Conservation (phyloP, 2,113 vertebrate species). For the Chroicocephalus ridibundus region DNA sequence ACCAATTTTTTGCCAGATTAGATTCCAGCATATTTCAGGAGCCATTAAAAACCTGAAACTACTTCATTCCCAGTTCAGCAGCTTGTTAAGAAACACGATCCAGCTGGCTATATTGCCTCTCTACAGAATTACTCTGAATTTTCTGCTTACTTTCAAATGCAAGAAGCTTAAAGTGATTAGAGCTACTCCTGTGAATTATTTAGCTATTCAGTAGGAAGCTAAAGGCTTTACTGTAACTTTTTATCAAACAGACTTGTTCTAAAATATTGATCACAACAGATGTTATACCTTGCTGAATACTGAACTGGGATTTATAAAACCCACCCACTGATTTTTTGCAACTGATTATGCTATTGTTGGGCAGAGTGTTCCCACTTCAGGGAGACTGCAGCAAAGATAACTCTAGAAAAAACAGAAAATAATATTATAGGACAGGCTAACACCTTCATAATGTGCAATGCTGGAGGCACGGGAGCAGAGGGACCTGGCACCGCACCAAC, state of each 20-base stretch:
- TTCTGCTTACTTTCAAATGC: neutral
- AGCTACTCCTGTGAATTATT: neutral
- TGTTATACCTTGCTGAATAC: neutral
- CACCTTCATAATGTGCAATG: neutral
- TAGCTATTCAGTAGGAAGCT: neutral
- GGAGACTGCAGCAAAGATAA: neutral
- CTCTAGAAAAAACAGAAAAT: neutral
- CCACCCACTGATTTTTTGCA: neutral
- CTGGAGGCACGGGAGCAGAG: neutral
- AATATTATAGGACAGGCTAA: neutral
- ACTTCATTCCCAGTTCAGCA: neutral
- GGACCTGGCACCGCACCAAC: neutral
- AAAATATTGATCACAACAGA: constrained; percentile 29
- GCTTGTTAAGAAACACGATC: neutral
- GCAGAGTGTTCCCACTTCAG: neutral
- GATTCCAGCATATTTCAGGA: neutral
- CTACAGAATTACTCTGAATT: neutral
- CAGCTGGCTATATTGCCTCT: neutral
- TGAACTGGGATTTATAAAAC: neutral
- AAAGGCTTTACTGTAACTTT: constrained; percentile 35
- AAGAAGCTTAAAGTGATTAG: neutral
- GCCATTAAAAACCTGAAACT: neutral
- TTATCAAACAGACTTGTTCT: constrained; percentile 1
- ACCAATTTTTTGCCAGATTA: neutral
- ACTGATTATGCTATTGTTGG: neutral